Conservation (phyloP, 2,797 vertebrate genomes). For the Typhlichthys subterraneus region DNA sequence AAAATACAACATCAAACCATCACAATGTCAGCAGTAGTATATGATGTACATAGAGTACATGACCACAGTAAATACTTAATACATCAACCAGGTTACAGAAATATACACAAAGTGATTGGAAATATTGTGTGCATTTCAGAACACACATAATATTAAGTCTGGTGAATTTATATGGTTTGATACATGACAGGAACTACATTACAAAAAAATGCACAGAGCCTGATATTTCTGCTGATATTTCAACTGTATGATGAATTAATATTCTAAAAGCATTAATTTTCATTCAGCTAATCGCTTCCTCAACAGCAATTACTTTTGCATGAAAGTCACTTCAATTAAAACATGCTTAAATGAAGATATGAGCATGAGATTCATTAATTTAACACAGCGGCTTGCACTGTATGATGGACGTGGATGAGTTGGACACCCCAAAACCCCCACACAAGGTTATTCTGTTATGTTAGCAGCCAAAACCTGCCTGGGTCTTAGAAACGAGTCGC, state of each 20-base stretch:
- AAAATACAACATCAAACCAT: too few relatives aligned
- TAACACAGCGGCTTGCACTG: conserved; percentile 27
- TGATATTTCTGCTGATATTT: conserved; percentile 30
- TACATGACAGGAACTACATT: conserved; percentile 8
- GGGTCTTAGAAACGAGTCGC: conserved; percentile 4
- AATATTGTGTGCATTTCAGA: too few relatives aligned
- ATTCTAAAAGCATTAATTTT: conserved; percentile 58
- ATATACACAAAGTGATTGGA: conserved; percentile 16
- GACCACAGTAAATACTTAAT: too few relatives aligned
- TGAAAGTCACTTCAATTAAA: conserved; percentile 78
- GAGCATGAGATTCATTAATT: conserved; percentile 56
- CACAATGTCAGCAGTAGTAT: too few relatives aligned
- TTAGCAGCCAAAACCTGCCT: conserved; percentile 9
- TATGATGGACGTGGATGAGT: conserved; percentile 46
- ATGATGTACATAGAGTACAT: too few relatives aligned
- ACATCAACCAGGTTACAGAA: conserved; percentile 2
- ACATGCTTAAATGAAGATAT: conserved; percentile 59
- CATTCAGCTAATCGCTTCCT: conserved; percentile 56
- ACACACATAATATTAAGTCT: not conserved
- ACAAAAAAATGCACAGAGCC: conserved; percentile 18
- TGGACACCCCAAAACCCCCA: not conserved
- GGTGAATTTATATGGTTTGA: conserved; percentile 12
- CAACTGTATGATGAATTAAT: conserved; percentile 50
- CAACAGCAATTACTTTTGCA: conserved; percentile 57
- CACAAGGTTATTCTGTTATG: conserved; percentile 38